Base-by-base conservation (phyloP, 1,140 invertebrate genomes). In the Sarcophaga peregrina region DNA sequence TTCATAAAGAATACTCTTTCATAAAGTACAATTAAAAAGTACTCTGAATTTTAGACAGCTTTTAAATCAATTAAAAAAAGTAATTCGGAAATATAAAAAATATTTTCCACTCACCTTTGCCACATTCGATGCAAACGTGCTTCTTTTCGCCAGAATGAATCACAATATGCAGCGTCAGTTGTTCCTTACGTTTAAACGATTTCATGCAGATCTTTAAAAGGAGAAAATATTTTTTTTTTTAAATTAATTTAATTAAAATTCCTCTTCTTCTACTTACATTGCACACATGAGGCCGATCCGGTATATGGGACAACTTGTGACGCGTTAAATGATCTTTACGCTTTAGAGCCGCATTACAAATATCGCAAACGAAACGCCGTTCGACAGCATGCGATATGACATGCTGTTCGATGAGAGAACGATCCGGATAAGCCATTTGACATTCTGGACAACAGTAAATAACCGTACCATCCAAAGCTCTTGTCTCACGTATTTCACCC, bases 111-210 rank as follows among this genome's bases (percentile, higher is more conserved):
- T 94, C 92, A 90, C 95, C 95, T 92, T 97, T 97, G 82, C 95
- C 95, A 88, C 96, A 97, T 87, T 96, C 96, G 50, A 95, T 94
- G 91, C 96, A 97, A 3, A 96, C 93, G 85, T 97, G 96, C 80
- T 95, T 92, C 89, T 97, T 97, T 88, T 97, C 96, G 9, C 95
- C 95, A 8, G 95, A 96, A 91, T 97, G 95, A 87, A 96, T 96
- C 83, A 96, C 95, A 90, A 96, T 96, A 91, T 97, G 95, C 84
- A 96, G 90, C 0, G 95, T 96, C 48, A 97, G 92, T 86, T 96
- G 95, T 89, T 96, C 96, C 91, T 96, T 96, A 81, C 95, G 92
- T 87, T 96, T 96, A 89, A 96, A 97, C 1, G 95, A 95, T 90
- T 96, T 96, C 84, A 96, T 92, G 89, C 95, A 97, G 74, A 96